These are phyloP conservation scores for Bradysia coprophila DNA, from an alignment of 1,140 invertebrate species.

Conservation along the genomic window DNA sequence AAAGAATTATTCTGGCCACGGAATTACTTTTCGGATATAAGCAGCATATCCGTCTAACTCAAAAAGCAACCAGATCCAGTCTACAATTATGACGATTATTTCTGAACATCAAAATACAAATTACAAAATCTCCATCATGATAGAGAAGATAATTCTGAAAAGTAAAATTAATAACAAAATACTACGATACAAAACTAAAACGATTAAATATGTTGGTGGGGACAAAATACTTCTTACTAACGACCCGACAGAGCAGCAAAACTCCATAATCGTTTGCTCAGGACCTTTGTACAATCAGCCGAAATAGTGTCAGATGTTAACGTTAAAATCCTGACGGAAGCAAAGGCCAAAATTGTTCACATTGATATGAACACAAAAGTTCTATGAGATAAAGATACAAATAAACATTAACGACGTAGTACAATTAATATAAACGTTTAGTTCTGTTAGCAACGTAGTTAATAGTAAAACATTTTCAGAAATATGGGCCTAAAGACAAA, in stretches of 20 bases:
- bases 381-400: not conserved
- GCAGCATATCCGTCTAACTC: not conserved
- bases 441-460: no score
- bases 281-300: not conserved
- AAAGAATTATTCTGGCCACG: not conserved
- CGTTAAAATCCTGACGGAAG: not conserved
- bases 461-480: no score
- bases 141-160: not conserved
- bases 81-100: not conserved
- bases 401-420: no score
- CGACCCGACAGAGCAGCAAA: not conserved
- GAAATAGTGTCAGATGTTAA: not conserved
- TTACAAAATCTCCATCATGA: not conserved
- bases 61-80: not conserved
- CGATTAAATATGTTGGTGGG: not conserved
- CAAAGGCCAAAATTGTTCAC: not conserved
- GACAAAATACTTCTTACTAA: not conserved
- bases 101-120: no score
- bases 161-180: not conserved
- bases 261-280: not conserved
- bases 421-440: no score
- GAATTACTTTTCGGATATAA: not conserved
- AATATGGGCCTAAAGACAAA: no score
- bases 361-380: not conserved
- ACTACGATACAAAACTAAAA: not conserved